Evolutionary conservation across 2,888 invertebrate species (phyloP).

Genomic region (Eulithis prunata): DNA sequence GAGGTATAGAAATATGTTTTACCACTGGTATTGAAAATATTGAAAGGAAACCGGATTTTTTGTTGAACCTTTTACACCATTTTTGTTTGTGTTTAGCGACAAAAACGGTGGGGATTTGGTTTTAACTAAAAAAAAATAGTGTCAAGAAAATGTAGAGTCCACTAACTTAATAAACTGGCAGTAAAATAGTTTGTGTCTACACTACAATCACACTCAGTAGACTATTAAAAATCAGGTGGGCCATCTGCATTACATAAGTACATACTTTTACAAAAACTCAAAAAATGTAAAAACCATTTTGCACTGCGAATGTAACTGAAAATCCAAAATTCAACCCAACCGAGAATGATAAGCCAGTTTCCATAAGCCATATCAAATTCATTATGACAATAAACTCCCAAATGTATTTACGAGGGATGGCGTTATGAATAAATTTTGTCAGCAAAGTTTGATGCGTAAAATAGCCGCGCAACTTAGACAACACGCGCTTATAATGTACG

Average conservation of each 20-base stretch:
- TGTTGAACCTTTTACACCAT: conserved; percentile 12
- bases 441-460: conserved; percentile 80
- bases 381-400: conserved; percentile 82
- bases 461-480: conserved; percentile 73
- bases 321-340: conserved; percentile 44
- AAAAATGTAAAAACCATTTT: too few relatives aligned
- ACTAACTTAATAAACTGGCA: too few relatives aligned
- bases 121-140: not conserved
- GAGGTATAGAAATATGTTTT: conserved; percentile 30
- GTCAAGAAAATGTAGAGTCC: too few relatives aligned
- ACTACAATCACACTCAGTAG: too few relatives aligned
- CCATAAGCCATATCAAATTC: conserved; percentile 81
- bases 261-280: too few relatives aligned
- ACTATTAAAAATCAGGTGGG: too few relatives aligned
- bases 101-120: not conserved
- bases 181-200: too few relatives aligned
- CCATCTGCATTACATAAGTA: too few relatives aligned
- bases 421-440: conserved; percentile 82
- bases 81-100: not conserved
- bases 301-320: not conserved
- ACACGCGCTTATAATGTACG: conserved; percentile 59
- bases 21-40: conserved; percentile 21
- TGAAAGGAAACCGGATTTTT: conserved; percentile 20
- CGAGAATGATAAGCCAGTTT: conserved; percentile 65
- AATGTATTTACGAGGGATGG: conserved; percentile 83